These are phyloP conservation scores for Lasioglossum leucozonium DNA, from an alignment of 2,888 invertebrate genomes.

Conservation along the genomic window DNA sequence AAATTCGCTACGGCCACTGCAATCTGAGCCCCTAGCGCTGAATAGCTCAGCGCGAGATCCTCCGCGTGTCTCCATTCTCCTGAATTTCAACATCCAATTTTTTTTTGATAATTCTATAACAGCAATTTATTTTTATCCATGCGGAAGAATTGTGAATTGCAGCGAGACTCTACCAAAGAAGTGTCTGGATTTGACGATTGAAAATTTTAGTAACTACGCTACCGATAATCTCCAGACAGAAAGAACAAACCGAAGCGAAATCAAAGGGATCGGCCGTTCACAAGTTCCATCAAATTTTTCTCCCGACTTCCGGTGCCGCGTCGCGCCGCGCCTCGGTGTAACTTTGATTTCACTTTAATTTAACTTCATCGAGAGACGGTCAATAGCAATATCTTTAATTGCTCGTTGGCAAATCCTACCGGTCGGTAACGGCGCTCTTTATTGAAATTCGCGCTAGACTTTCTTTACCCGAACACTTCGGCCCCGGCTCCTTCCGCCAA, in stretches of 20 bases:
- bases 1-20: not conserved
- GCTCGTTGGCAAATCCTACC: conserved; percentile 74
- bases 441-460: conserved; percentile 69
- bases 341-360: conserved; percentile 80
- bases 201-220: not conserved
- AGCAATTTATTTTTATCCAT: not conserved
- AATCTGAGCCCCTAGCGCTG: not conserved
- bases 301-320: not conserved
- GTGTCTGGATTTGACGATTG: not conserved
- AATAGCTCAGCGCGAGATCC: not conserved
- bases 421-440: conserved; percentile 59
- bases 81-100: not conserved
- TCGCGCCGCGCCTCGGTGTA: conserved; percentile 29
- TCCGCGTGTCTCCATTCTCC: not conserved
- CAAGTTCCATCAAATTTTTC: conserved; percentile 18
- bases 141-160: too few relatives aligned
- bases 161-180: not conserved
- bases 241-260: not conserved
- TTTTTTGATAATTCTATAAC: not conserved
- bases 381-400: conserved; percentile 81
- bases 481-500: conserved; percentile 17
- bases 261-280: not conserved
- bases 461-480: conserved; percentile 62
- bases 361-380: conserved; percentile 80
- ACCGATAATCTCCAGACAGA: not conserved